Conservation (phyloP, 2,797 vertebrate species). For the Cyprinella venusta region DNA sequence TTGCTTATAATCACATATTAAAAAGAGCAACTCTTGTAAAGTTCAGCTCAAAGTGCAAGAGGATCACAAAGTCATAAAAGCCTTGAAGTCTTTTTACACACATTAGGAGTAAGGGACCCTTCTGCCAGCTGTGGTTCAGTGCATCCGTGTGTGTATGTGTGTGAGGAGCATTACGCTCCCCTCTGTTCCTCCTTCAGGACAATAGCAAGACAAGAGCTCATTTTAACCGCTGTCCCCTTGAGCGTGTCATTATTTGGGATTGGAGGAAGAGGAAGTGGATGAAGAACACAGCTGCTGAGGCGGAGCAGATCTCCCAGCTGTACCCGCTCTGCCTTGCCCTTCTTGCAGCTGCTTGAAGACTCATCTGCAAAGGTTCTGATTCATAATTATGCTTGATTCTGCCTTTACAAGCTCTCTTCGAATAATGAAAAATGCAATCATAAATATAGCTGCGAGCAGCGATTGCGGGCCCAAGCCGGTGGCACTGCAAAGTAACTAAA, state of each 20-base stretch:
- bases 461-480: too few species aligned
- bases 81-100: conserved; percentile 53
- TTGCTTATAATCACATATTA: conserved; percentile 10
- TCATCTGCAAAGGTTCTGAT: conserved; percentile 29
- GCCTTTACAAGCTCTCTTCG: neutral
- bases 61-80: conserved; percentile 48
- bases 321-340: conserved; percentile 64
- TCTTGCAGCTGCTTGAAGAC: conserved; percentile 55
- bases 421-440: neutral
- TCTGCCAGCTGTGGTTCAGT: conserved; percentile 57
- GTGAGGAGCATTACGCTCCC: conserved; percentile 38
- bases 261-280: conserved; percentile 47
- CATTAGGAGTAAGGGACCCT: conserved; percentile 44
- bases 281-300: conserved; percentile 69
- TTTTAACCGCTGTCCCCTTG: conserved; percentile 59
- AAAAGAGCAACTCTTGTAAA: conserved; percentile 27
- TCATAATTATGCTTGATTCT: conserved; percentile 10
- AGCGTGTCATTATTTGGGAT: conserved; percentile 46
- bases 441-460: neutral
- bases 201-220: conserved; percentile 51
- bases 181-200: conserved; percentile 47
- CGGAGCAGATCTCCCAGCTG: conserved; percentile 68
- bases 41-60: conserved; percentile 25
- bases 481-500: too few species aligned
- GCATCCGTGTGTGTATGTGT: conserved; percentile 34